A percentile compares a stretch with the other conserved stretches of the same genome.
Evolutionary conservation across 2,888 invertebrate genomes (phyloP).

Genomic region (Eupithecia subfuscata): DNA sequence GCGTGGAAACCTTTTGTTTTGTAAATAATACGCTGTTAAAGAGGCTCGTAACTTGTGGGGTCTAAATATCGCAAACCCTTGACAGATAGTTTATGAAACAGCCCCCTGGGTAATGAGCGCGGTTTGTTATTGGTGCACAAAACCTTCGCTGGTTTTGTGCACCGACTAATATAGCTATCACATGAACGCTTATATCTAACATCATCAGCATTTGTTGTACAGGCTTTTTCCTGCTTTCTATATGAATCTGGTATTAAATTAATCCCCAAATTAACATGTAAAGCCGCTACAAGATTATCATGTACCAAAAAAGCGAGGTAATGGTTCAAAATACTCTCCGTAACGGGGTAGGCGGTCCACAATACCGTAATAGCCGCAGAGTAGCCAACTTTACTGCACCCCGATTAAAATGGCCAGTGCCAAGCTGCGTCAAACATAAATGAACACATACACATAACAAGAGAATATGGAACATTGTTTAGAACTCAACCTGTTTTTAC

Average conservation of each 20-base stretch:
- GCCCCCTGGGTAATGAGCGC: too few relatives aligned
- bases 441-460: slow-evolving; percentile 3
- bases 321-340: slow-evolving; percentile 45
- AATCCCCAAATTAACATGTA: slow-evolving; percentile 10
- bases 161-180: background rate
- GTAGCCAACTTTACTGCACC: slow-evolving; percentile 30
- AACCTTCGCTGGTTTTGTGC: too few relatives aligned
- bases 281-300: slow-evolving; percentile 16
- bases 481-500: background rate
- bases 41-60: background rate
- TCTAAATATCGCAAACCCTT: background rate
- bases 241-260: background rate
- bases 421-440: slow-evolving; percentile 17
- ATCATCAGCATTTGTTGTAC: background rate
- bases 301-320: slow-evolving; percentile 20
- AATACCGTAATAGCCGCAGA: slow-evolving; percentile 38
- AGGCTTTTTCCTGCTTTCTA: background rate
- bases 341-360: slow-evolving; percentile 43
- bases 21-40: background rate
- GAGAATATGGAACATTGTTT: background rate
- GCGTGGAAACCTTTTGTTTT: background rate
- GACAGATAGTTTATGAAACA: background rate
- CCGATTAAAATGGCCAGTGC: slow-evolving; percentile 29
- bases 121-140: too few relatives aligned
- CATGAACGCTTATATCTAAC: background rate